phyloP scores from a whole-genome alignment of 2,797 vertebrate species.

The Pipistrellus pygmaeus region DNA sequence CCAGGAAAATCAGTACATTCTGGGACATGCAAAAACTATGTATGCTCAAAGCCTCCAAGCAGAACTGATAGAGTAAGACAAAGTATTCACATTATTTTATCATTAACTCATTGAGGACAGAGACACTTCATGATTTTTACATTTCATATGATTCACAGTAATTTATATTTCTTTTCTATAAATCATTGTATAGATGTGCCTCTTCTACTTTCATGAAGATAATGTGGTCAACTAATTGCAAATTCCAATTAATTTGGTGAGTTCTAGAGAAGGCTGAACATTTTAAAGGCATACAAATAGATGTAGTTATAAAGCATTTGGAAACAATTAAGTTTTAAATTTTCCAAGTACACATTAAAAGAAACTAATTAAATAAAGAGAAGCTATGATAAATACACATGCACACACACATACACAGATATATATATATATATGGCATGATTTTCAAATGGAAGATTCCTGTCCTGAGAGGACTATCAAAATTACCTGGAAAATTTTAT shows the following conservation, averaged over 20 bases:
- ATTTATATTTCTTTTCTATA: conserved; percentile 8
- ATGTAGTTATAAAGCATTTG: background rate
- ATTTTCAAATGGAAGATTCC: background rate
- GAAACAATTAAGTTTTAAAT: background rate
- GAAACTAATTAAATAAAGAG: background rate
- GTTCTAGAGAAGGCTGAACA: background rate
- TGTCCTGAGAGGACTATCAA: background rate
- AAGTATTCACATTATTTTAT: background rate
- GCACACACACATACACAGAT: background rate
- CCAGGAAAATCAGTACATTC: background rate
- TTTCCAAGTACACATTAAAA: conserved; percentile 15
- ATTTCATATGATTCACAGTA: background rate
- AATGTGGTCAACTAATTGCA: background rate
- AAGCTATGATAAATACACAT: background rate
- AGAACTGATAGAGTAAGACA: background rate
- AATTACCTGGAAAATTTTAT: background rate
- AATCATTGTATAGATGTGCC: background rate
- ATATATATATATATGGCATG: background rate
- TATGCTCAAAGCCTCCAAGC: background rate
- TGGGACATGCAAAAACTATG: background rate
- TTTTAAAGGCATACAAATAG: background rate
- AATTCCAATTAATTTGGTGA: conserved; percentile 4
- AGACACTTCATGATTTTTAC: background rate
- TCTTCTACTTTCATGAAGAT: conserved; percentile 19
- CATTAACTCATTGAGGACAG: background rate